These are phyloP conservation scores for Dolichotis patagonum DNA, from an alignment of 2,113 vertebrate species.

Conservation along the genomic window DNA sequence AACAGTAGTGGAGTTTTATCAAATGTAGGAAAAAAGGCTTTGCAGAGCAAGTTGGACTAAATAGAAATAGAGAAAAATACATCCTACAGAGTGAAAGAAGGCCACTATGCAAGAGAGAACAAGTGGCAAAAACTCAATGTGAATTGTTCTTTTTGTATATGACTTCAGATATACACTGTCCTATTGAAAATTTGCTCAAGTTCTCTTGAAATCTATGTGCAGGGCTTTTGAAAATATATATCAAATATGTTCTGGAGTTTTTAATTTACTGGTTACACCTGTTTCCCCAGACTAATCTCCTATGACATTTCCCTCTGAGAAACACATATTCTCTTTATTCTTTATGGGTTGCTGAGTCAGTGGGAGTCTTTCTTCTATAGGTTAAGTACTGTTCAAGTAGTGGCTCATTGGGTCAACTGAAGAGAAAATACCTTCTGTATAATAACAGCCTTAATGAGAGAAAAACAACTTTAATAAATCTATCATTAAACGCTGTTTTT, in stretches of 20 bases:
- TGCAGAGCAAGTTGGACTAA: not conserved
- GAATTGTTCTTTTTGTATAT: not conserved
- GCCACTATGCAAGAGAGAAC: not conserved
- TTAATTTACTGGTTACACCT: not conserved
- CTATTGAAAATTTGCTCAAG: not conserved
- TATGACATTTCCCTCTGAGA: not conserved
- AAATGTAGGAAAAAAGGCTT: not conserved
- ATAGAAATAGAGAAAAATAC: not conserved
- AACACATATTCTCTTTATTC: not conserved
- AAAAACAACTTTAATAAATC: not conserved
- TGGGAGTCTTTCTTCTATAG: not conserved
- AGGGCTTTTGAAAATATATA: not conserved
- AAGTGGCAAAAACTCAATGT: not conserved
- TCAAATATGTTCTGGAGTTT: not conserved
- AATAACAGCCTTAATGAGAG: constrained; percentile 27
- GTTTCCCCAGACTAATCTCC: not conserved
- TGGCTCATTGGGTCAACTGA: not conserved
- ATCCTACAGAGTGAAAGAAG: not conserved
- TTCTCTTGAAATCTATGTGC: not conserved
- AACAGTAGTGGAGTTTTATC: not conserved
- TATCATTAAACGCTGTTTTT: not conserved
- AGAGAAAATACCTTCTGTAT: not conserved
- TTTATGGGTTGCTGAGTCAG: not conserved
- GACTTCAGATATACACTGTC: not conserved
- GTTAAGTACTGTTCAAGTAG: not conserved